These are phyloP conservation scores for Laterallus jamaicensis DNA, from an alignment of 2,113 vertebrate species.

Conservation along the genomic window DNA sequence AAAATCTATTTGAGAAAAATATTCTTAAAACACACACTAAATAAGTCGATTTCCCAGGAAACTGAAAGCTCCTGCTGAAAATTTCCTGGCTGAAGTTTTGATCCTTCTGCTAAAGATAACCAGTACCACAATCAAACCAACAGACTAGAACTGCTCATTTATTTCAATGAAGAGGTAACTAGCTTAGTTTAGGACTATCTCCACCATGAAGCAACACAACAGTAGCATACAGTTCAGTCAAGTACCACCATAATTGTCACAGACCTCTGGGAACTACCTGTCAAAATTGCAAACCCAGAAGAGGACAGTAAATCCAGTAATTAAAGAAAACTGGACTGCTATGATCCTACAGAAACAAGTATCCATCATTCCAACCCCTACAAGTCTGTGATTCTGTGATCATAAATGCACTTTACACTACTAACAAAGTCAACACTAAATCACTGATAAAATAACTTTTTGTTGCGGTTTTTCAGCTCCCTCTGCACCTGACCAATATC, in stretches of 20 bases:
- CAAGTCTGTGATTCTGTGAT: no score
- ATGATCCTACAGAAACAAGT: not conserved
- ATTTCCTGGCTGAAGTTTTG: not conserved
- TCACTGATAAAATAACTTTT: not conserved
- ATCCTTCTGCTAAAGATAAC: not conserved
- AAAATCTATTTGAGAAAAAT: not conserved
- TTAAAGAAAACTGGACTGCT: not conserved
- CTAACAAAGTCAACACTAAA: not conserved
- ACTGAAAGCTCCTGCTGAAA: not conserved
- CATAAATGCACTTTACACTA: not conserved
- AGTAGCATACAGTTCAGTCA: not conserved
- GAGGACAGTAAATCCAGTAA: not conserved
- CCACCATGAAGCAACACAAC: not conserved
- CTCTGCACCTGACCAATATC: not conserved
- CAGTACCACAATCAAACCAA: not conserved
- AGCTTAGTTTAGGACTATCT: not conserved
- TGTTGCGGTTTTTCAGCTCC: not conserved
- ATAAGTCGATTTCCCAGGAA: not conserved
- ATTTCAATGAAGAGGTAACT: not conserved
- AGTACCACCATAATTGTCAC: not conserved
- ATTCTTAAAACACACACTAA: not conserved
- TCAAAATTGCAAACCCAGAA: not conserved
- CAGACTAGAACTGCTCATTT: not conserved
- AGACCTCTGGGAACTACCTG: not conserved
- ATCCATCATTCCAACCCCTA: not conserved